Conservation (phyloP, 2,113 vertebrate genomes). For the Diphyllodes magnificus region DNA sequence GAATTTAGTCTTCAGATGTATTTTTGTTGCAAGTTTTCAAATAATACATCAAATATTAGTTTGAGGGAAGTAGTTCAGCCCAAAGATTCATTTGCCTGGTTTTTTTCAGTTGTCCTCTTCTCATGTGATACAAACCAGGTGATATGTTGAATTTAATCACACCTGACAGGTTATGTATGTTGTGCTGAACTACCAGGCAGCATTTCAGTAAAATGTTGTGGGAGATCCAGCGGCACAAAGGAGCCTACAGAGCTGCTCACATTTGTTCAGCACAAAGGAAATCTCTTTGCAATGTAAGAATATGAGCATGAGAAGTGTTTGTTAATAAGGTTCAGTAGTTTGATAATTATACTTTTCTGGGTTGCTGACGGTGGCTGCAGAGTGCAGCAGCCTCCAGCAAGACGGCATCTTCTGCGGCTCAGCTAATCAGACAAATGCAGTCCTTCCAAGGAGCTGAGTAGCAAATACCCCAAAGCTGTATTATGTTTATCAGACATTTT, state of each 20-base stretch:
- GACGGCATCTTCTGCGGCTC: neutral
- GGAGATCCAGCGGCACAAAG: neutral
- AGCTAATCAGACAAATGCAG: constrained; percentile 28
- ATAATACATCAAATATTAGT: neutral
- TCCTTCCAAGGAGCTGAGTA: neutral
- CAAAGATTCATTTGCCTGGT: neutral
- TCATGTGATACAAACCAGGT: neutral
- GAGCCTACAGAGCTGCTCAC: neutral
- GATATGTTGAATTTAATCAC: neutral
- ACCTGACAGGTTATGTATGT: neutral
- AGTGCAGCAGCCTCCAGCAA: constrained; percentile 39
- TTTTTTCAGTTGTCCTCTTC: neutral
- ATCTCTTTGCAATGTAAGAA: neutral
- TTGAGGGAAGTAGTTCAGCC: neutral
- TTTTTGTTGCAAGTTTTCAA: neutral
- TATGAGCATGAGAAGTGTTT: neutral
- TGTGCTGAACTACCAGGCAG: neutral
- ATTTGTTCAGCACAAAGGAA: neutral
- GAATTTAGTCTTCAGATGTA: neutral
- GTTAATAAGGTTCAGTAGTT: constrained; percentile 14
- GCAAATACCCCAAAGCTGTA: constrained; percentile 26
- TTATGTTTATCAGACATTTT: constrained; percentile 31
- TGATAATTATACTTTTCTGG: neutral
- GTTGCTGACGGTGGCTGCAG: constrained; percentile 9
- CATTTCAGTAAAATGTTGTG: neutral